Evolutionary conservation across 2,888 invertebrate species (phyloP).

Genomic region (Scaptomyza cyrtandrae): DNA sequence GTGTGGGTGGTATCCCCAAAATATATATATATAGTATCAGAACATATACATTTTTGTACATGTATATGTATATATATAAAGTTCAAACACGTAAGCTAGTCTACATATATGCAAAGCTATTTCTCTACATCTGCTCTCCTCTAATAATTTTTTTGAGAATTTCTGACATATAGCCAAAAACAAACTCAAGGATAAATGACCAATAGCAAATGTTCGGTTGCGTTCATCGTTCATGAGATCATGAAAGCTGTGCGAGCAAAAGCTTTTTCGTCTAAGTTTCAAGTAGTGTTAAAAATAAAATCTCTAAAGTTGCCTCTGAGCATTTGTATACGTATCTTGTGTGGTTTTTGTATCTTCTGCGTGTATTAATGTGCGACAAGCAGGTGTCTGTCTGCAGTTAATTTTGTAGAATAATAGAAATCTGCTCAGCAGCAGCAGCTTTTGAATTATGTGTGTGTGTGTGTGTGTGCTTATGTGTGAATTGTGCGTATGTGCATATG

Average conservation of each 20-base stretch:
- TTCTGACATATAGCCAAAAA: constrained; percentile 56
- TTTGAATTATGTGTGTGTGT: constrained; percentile 16
- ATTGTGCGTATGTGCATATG: constrained; percentile 64
- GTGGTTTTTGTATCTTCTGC: constrained; percentile 23
- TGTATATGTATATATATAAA: constrained; percentile 13
- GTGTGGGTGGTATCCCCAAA: constrained; percentile 51
- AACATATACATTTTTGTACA: constrained; percentile 1
- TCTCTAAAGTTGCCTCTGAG: constrained; percentile 38
- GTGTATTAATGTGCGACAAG: constrained; percentile 47
- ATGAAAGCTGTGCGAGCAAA: constrained; percentile 61
- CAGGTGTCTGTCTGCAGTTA: constrained; percentile 80
- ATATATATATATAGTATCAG: constrained; percentile 4
- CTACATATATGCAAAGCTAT: constrained; percentile 16
- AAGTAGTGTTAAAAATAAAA: constrained; percentile 73
- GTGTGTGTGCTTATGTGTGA: constrained; percentile 43
- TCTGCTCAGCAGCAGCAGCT: constrained; percentile 38
- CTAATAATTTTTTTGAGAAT: constrained; percentile 57
- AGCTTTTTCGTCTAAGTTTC: constrained; percentile 73
- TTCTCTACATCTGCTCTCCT: constrained; percentile 38
- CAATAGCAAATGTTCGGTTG: constrained; percentile 39
- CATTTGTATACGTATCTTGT: background rate
- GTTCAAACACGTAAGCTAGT: constrained; percentile 9
- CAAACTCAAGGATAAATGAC: constrained; percentile 78
- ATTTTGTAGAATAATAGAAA: constrained; percentile 67
- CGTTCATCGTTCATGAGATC: constrained; percentile 59